Conservation (phyloP, 92 coral and sea anemone species). For the Zoanthus solanderi region DNA sequence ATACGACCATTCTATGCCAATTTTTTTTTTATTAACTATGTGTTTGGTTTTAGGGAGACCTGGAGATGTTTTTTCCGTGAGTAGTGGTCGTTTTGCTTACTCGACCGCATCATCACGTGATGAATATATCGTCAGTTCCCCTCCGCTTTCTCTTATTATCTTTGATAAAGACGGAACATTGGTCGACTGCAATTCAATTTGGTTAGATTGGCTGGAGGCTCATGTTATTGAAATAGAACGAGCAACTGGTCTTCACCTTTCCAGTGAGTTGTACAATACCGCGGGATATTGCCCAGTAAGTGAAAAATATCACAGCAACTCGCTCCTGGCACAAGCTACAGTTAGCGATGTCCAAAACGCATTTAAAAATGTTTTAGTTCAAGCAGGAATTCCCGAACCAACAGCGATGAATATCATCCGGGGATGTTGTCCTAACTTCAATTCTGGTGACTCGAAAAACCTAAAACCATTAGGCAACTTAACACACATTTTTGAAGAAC, state of each 20-base stretch:
- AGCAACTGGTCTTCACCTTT: conserved; percentile 77
- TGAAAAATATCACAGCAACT: conserved; percentile 68
- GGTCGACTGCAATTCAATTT: conserved; percentile 87
- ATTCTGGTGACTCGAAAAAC: conserved; percentile 77
- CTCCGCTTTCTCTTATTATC: conserved; percentile 79
- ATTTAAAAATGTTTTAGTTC: conserved; percentile 75
- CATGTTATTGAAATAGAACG: conserved; percentile 78
- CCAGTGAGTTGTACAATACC: conserved; percentile 73
- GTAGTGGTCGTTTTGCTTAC: background rate
- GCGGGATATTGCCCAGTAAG: conserved; percentile 86
- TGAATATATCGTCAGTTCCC: conserved; percentile 30
- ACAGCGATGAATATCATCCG: conserved; percentile 75
- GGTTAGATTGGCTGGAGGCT: conserved; percentile 94
- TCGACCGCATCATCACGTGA: conserved; percentile 74
- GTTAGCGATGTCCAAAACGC: conserved; percentile 81
- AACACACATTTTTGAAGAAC: conserved; percentile 69
- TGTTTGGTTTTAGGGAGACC: conserved; percentile 1
- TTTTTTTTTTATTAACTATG: background rate
- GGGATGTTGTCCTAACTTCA: conserved; percentile 79
- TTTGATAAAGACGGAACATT: conserved; percentile 98
- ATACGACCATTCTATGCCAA: no score
- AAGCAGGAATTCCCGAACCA: conserved; percentile 64
- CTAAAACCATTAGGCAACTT: conserved; percentile 80
- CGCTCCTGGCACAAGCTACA: conserved; percentile 91
- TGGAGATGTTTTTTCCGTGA: background rate